A percentile compares a stretch with the other conserved stretches of the same genome.
phyloP scores from a whole-genome alignment of 2,113 vertebrate genomes.

The Semnornis frantzii region DNA sequence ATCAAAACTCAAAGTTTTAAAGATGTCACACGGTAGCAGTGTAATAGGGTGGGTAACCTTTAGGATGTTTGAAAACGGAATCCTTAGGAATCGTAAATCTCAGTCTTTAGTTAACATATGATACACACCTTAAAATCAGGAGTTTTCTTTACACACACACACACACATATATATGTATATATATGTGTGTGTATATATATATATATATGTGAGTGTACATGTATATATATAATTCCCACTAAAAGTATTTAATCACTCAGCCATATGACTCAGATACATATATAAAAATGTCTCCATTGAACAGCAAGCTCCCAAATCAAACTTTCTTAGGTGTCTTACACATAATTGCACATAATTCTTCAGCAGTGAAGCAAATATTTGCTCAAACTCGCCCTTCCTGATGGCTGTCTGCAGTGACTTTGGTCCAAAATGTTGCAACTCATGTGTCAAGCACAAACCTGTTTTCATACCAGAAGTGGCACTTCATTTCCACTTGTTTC shows the following conservation, averaged over 20 bases:
- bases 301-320: constrained; percentile 9
- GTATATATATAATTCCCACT: not conserved
- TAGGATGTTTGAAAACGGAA: not conserved
- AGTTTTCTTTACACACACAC: too few species aligned
- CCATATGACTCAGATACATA: not conserved
- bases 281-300: not conserved
- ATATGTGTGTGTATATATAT: too few species aligned
- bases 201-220: too few species aligned
- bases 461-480: constrained; percentile 44
- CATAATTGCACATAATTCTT: not conserved
- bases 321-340: not conserved
- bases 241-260: not conserved
- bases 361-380: not conserved
- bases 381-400: constrained; percentile 8
- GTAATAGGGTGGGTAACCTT: not conserved
- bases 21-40: not conserved
- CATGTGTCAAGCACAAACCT: not conserved
- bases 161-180: too few species aligned
- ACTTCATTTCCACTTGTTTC: constrained; percentile 27
- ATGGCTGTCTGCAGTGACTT: not conserved
- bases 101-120: not conserved
- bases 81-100: not conserved
- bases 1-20: not conserved
- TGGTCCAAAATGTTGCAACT: not conserved
- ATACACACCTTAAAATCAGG: not conserved